Conservation (phyloP, 2,888 invertebrate genomes). For the Mongoloraphidia duomilia region DNA sequence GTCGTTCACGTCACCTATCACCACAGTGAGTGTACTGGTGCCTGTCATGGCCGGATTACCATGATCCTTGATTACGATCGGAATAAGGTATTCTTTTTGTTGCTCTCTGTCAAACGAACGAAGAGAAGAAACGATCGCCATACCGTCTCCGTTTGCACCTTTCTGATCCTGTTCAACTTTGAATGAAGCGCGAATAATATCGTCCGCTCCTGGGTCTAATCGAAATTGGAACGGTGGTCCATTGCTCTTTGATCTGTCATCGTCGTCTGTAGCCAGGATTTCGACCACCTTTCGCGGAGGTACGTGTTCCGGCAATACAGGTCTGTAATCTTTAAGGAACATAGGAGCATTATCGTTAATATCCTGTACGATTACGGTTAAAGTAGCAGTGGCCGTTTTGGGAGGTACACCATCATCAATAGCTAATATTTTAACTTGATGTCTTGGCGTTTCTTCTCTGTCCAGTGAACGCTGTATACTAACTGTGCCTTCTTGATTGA, state of each 20-base stretch:
- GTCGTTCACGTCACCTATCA: slow-evolving; percentile 96
- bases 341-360: slow-evolving; percentile 92
- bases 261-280: slow-evolving; percentile 85
- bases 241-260: slow-evolving; percentile 85
- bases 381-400: slow-evolving; percentile 83
- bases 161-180: slow-evolving; percentile 95
- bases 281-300: slow-evolving; percentile 85
- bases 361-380: slow-evolving; percentile 88
- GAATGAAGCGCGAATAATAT: slow-evolving; percentile 85
- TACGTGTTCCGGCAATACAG: slow-evolving; percentile 85
- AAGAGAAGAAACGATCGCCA: slow-evolving; percentile 91
- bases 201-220: slow-evolving; percentile 85
- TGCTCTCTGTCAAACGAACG: slow-evolving; percentile 90
- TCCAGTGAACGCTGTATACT: slow-evolving; percentile 86
- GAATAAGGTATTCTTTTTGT: slow-evolving; percentile 91
- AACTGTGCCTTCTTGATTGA: slow-evolving; percentile 89
- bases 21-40: slow-evolving; percentile 87
- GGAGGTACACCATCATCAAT: slow-evolving; percentile 90
- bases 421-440: slow-evolving; percentile 91
- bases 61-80: slow-evolving; percentile 93
- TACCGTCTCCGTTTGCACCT: slow-evolving; percentile 94
- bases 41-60: slow-evolving; percentile 95
- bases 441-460: slow-evolving; percentile 86
- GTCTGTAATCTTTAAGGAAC: slow-evolving; percentile 82
- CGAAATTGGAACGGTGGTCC: slow-evolving; percentile 94